phyloP scores from a whole-genome alignment of 2,888 invertebrate genomes.

The Drosophila planitibia region DNA sequence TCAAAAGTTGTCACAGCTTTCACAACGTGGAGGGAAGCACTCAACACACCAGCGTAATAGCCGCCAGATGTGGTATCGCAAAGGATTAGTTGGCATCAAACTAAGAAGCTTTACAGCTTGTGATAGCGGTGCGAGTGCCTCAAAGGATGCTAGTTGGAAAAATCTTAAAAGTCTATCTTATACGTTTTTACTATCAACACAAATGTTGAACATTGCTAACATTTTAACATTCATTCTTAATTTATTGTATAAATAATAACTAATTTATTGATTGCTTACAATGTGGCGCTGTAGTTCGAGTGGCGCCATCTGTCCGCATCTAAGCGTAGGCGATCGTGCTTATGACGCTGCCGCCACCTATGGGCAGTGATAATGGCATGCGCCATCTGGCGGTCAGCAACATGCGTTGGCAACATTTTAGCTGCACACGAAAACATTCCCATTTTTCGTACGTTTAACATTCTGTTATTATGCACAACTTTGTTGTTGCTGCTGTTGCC shows the following conservation, averaged over 20 bases:
- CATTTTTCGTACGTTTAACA: slow-evolving; percentile 25
- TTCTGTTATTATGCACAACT: slow-evolving; percentile 32
- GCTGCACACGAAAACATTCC: slow-evolving; percentile 24
- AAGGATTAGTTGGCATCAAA: slow-evolving; percentile 34
- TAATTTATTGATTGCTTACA: slow-evolving; percentile 19
- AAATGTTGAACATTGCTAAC: background rate
- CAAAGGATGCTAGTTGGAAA: background rate
- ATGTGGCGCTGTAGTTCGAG: background rate
- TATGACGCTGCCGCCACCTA: slow-evolving; percentile 31
- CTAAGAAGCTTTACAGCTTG: slow-evolving; percentile 49
- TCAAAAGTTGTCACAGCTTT: slow-evolving; percentile 27
- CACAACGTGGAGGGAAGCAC: slow-evolving; percentile 32
- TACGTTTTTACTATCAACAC: background rate
- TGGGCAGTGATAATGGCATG: slow-evolving; percentile 3
- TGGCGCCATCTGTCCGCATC: slow-evolving; percentile 38
- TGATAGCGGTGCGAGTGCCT: slow-evolving; percentile 2
- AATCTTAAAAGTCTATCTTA: background rate
- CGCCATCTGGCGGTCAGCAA: slow-evolving; percentile 58
- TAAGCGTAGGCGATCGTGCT: slow-evolving; percentile 16
- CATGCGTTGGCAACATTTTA: slow-evolving; percentile 38
- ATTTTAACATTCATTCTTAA: background rate
- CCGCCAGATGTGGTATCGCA: slow-evolving; percentile 12
- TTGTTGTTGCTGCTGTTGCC: slow-evolving; percentile 15
- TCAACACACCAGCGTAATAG: slow-evolving; percentile 25
- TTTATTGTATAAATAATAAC: background rate